Percentiles rank a stretch among this genome's conserved stretches.
Evolutionary conservation across 2,888 invertebrate genomes (phyloP).

Genomic region (Dolichomitus sp.): DNA sequence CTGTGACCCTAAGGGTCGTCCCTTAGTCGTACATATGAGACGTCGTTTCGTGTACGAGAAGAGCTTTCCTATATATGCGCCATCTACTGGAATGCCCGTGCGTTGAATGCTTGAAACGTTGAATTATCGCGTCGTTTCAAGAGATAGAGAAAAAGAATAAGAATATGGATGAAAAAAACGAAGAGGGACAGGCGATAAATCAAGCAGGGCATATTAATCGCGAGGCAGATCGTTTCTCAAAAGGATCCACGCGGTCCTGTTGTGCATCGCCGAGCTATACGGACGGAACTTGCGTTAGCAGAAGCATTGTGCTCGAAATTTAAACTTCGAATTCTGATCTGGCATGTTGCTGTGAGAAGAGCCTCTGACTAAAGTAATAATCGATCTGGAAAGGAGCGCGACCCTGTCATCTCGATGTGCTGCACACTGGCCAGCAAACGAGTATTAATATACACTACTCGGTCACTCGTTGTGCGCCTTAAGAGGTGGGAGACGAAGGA

Average conservation of each 20-base stretch:
- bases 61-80: neutral
- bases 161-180: conserved; percentile 57
- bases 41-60: conserved; percentile 33
- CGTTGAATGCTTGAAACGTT: conserved; percentile 63
- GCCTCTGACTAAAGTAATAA: conserved; percentile 56
- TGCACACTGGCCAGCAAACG: conserved; percentile 55
- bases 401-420: conserved; percentile 48
- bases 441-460: conserved; percentile 55
- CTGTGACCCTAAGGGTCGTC: conserved; percentile 61
- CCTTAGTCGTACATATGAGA: conserved; percentile 27
- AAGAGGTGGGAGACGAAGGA: conserved; percentile 2
- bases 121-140: conserved; percentile 72
- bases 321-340: conserved; percentile 35
- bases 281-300: conserved; percentile 18
- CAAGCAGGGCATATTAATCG: conserved; percentile 67
- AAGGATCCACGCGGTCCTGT: conserved; percentile 27
- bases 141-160: conserved; percentile 61
- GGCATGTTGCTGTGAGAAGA: neutral
- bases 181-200: conserved; percentile 66
- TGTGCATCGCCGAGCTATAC: conserved; percentile 1
- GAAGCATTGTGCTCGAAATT: conserved; percentile 59
- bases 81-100: neutral
- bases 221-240: conserved; percentile 55
- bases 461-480: conserved; percentile 44
- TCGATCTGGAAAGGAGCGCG: conserved; percentile 55